phyloP scores from a whole-genome alignment of 2,888 invertebrate genomes.

The Theodoxus fluviatilis region DNA sequence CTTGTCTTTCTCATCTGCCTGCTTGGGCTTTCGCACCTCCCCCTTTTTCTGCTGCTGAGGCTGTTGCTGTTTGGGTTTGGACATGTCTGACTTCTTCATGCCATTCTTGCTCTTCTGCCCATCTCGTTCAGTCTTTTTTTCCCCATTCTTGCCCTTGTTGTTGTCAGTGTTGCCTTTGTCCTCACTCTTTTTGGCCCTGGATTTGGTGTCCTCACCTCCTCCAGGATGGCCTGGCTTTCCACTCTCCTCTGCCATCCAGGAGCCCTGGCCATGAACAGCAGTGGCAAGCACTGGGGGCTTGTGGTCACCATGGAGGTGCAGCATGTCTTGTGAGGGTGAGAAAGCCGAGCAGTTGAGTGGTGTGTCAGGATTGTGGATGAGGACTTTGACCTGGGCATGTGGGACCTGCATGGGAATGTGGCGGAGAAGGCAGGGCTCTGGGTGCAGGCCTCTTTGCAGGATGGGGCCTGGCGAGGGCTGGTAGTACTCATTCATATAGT shows the following conservation, averaged over 20 bases:
- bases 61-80: no score
- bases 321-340: no score
- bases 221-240: slow-evolving; percentile 9
- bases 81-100: no score
- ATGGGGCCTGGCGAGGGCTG: no score
- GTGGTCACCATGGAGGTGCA: not conserved
- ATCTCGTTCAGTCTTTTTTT: no score
- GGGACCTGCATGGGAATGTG: slow-evolving; percentile 41
- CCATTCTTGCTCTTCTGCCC: no score
- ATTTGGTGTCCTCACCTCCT: slow-evolving; percentile 4
- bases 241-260: no score
- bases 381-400: slow-evolving; percentile 38
- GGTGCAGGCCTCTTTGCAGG: not conserved
- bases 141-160: slow-evolving; percentile 23
- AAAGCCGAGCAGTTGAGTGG: slow-evolving; percentile 35
- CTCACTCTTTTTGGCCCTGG: slow-evolving; percentile 23
- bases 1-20: slow-evolving; percentile 27
- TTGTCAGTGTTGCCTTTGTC: slow-evolving; percentile 24
- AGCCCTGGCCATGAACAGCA: no score
- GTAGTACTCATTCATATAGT: no score
- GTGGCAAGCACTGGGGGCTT: no score
- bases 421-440: slow-evolving; percentile 38
- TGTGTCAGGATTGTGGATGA: slow-evolving; percentile 38
- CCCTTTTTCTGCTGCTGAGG: no score
- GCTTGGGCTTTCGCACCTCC: slow-evolving; percentile 18